Percentiles rank a stretch among this genome's conserved stretches.
phyloP scores from a whole-genome alignment of 1,140 invertebrate genomes.

The Zophobas atratus region DNA sequence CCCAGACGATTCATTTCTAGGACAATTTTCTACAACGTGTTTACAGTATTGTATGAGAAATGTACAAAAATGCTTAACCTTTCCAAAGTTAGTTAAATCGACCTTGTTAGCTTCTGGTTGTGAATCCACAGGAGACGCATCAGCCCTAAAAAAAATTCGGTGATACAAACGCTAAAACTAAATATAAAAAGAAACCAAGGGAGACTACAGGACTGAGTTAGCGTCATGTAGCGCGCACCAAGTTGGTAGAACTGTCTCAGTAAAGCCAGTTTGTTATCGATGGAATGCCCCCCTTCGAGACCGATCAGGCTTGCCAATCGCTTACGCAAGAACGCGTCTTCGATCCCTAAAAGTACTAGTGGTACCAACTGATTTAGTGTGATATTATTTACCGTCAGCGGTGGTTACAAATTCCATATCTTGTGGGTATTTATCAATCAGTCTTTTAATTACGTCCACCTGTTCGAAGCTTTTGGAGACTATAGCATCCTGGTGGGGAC shows the following conservation, averaged over 20 bases:
- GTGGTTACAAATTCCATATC: slow-evolving; percentile 74
- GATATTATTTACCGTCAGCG: slow-evolving; percentile 63
- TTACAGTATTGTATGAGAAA: too few species aligned
- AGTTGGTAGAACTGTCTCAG: slow-evolving; percentile 78
- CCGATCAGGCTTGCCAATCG: slow-evolving; percentile 80
- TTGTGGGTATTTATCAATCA: slow-evolving; percentile 76
- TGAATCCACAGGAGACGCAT: slow-evolving; percentile 63
- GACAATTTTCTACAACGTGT: slow-evolving; percentile 65
- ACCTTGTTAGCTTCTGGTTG: slow-evolving; percentile 65
- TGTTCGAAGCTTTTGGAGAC: slow-evolving; percentile 84
- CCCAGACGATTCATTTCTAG: slow-evolving; percentile 79
- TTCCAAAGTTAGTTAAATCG: too few species aligned
- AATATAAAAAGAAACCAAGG: slow-evolving; percentile 73
- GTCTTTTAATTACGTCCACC: slow-evolving; percentile 85
- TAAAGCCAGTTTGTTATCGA: slow-evolving; percentile 77
- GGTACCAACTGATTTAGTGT: not conserved
- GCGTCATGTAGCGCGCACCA: slow-evolving; percentile 79
- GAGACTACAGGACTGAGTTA: slow-evolving; percentile 81
- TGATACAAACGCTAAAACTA: slow-evolving; percentile 14
- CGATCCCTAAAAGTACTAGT: slow-evolving; percentile 68
- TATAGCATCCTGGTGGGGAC: slow-evolving; percentile 78
- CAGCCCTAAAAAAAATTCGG: slow-evolving; percentile 65
- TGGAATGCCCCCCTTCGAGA: slow-evolving; percentile 81
- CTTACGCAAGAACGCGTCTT: slow-evolving; percentile 70
- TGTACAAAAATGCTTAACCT: too few species aligned